These are phyloP conservation scores for Ostrea edulis DNA, from an alignment of 1,140 invertebrate species.

Conservation along the genomic window DNA sequence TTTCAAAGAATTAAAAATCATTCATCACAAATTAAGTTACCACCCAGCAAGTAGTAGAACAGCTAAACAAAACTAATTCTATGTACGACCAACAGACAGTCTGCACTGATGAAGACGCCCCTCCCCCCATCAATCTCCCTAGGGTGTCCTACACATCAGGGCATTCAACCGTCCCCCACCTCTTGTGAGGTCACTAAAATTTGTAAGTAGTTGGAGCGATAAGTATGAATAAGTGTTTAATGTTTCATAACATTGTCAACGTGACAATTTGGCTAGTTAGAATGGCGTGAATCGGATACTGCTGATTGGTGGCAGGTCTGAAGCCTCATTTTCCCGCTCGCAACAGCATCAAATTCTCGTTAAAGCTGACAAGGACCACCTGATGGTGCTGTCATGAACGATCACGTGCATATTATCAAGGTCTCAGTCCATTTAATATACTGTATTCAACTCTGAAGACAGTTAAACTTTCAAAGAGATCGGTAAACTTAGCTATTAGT, in stretches of 20 bases:
- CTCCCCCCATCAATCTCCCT: neutral
- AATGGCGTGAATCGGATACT: neutral
- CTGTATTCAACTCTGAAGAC: too few species aligned
- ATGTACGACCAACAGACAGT: neutral
- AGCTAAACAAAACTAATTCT: neutral
- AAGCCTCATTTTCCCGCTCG: neutral
- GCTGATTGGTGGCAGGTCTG: neutral
- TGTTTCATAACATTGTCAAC: neutral
- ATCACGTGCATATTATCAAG: too few species aligned
- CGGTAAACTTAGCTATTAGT: too few species aligned
- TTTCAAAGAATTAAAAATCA: neutral
- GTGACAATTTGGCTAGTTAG: constrained; percentile 10
- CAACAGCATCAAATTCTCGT: neutral
- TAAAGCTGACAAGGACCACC: neutral
- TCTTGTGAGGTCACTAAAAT: constrained; percentile 14
- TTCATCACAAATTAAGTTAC: neutral
- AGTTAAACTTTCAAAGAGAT: too few species aligned
- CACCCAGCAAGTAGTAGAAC: neutral
- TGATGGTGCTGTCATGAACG: neutral
- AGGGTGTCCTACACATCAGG: neutral
- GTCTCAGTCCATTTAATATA: too few species aligned
- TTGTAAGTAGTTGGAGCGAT: neutral
- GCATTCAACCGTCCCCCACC: neutral
- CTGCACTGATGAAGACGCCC: neutral
- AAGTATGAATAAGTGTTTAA: neutral